These are phyloP conservation scores for Eulemur coronatus DNA, from an alignment of 2,797 vertebrate species.

Conservation along the genomic window DNA sequence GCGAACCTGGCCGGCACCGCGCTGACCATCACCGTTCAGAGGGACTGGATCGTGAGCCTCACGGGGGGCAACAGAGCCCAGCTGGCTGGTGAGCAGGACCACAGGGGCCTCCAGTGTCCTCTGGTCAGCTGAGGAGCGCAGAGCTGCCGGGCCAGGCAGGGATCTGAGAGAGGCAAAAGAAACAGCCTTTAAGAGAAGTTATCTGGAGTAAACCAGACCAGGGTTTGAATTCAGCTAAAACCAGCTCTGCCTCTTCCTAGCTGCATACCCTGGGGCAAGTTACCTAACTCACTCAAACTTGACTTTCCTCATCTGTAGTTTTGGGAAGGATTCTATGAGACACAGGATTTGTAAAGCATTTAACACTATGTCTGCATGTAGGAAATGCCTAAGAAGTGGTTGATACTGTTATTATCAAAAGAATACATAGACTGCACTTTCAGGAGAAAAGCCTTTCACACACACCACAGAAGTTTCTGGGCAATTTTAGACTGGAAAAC, in stretches of 20 bases:
- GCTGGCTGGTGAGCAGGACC: conserved; percentile 82
- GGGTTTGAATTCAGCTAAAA: background rate
- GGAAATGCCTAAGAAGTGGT: background rate
- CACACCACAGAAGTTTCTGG: background rate
- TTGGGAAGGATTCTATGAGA: background rate
- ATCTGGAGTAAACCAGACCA: background rate
- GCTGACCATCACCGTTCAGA: conserved; percentile 87
- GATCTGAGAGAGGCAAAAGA: background rate
- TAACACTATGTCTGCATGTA: background rate
- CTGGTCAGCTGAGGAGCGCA: background rate
- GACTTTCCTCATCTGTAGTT: background rate
- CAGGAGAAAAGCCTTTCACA: background rate
- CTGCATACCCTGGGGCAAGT: background rate
- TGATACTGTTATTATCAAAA: background rate
- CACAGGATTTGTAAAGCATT: background rate
- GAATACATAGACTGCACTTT: background rate
- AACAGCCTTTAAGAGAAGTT: background rate
- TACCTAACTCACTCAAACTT: background rate
- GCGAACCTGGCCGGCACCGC: conserved; percentile 87
- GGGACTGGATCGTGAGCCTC: conserved; percentile 88
- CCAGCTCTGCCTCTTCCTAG: background rate
- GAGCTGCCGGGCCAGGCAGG: background rate
- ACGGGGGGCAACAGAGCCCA: conserved; percentile 86
- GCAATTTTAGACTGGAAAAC: background rate
- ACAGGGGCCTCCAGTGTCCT: background rate